phyloP scores from a whole-genome alignment of 2,797 vertebrate species.

The Dermochelys coriacea region DNA sequence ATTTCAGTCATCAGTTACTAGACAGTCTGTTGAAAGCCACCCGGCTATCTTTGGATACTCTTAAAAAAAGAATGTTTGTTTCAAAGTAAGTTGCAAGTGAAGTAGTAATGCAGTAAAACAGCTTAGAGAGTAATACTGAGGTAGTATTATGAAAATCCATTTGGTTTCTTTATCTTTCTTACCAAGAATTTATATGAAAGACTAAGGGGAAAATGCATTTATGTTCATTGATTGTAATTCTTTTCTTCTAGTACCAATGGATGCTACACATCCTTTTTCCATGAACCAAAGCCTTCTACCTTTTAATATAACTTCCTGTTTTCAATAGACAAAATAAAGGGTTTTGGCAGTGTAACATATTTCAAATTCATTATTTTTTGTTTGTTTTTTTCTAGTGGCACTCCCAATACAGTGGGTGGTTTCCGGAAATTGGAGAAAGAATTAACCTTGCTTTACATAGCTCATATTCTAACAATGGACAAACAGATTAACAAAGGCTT shows the following conservation, averaged over 20 bases:
- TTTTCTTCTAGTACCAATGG: background rate
- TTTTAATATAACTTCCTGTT: background rate
- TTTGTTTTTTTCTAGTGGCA: background rate
- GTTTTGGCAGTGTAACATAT: background rate
- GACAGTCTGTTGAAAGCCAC: constrained; percentile 86
- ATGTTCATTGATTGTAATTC: background rate
- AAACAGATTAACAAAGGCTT: background rate
- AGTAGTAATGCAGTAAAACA: background rate
- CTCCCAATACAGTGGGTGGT: background rate
- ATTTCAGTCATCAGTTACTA: constrained; percentile 82
- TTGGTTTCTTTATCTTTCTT: background rate
- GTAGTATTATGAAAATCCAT: background rate
- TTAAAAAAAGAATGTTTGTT: constrained; percentile 84
- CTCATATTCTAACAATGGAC: background rate
- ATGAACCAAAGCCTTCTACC: background rate
- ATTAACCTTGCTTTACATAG: background rate
- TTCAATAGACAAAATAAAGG: background rate
- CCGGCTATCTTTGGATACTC: constrained; percentile 81
- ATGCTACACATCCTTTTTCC: background rate
- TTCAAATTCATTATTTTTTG: background rate
- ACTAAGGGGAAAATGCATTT: background rate
- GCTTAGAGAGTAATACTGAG: background rate
- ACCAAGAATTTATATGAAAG: background rate
- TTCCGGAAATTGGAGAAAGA: background rate
- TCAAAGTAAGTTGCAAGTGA: constrained; percentile 76